Evolutionary conservation across 2,113 vertebrate genomes (phyloP), one percentile per base, ranked within the genome.

Genomic region (Melanocharis versteri): DNA sequence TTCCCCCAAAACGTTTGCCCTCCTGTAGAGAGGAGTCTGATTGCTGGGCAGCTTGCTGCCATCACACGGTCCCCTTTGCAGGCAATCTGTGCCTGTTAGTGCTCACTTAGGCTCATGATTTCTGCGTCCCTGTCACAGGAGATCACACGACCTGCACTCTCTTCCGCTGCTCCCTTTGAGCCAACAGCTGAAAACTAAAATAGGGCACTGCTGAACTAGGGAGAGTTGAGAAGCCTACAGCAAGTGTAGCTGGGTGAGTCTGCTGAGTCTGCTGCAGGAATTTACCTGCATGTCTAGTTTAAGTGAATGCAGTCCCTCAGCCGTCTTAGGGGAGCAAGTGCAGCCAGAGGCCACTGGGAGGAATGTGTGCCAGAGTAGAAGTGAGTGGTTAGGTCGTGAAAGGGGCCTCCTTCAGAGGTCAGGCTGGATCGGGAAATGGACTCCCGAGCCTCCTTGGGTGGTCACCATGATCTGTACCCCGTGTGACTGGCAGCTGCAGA

Each of bases 101-200:
- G 3, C 75, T 89, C 17, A 6, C 15, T 87, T 44, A 33, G 0
- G 0, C 2, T 1, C 10, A 3, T 12, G 47, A 37, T 87, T 81
- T 92, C 69, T 72, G 30, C 60, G 69, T 56, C 61, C 61, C 51
- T 89, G 42, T 47, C 47, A 51, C 42, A 37, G 8, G 35, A 68
- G 58, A 82, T 69, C 64, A 48, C 39, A 10, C 0, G 3, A 88
- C 76, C 88, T 73, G 60, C 1, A 2, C 64, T 64, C 95, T 60
- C n/a, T 93, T 77, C 33, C 54, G 26, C 51, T 83, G 40, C 24
- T 93, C 48, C 51, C 56, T 83, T 71, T 76, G 56, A 90, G 69
- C 30, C 62, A 91, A 28, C 23, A 70, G 56, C 35, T 12, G 4
- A 84, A 81, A 68, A 45, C 40, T 53, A 42, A 95, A 92, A 70